Evolutionary conservation across 1,140 invertebrate species (phyloP), one percentile per base, ranked within the genome.

Genomic region (Drosophila murphyi): DNA sequence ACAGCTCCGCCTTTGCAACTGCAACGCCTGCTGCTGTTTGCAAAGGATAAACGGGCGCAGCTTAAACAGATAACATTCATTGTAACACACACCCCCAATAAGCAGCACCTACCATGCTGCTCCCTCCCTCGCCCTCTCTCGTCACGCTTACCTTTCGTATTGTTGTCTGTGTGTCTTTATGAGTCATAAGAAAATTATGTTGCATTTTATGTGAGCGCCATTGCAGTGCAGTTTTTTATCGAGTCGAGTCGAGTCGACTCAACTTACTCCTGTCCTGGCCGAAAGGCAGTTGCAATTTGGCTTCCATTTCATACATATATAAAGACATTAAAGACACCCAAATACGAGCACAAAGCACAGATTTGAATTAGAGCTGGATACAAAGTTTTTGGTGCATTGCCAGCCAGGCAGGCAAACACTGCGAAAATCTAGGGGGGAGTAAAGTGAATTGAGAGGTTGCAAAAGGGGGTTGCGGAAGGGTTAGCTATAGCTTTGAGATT

Each of bases 141-240:
- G 20, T 20, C 20, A 20, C 20, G 20, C 20, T 68, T 63, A 51
- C 55, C 60, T 72, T 75, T 78, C 39, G 29, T 57, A 8, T 3
- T 43, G 5, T 5, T 20, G 20, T 20, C 20, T 70, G 72, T 78
- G 65, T 64, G 45, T 86, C 43, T 82, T 56, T 88, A 70, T 88
- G 78, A 89, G 67, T 89, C 85, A 89, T 89, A 89, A 89, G 78
- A 89, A 89, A 89, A 89, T 89, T 89, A 89, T 89, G 85, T 89
- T 89, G 85, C 85, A 89, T 80, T 89, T 89, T 85, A 89, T 83
- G 85, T 74, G 72, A 50, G 69, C 69, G 52, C 69, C 61, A 72
- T 64, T 64, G 71, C 74, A 72, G 75, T 77, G 83, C 72, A 74
- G 73, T 80, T 87, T 20, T 87, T 87, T 83, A 87, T 87, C 82